Evolutionary conservation across 2,888 invertebrate species (phyloP), one percentile per base, ranked within the genome.

Genomic region (Pristionchus entomophagus): DNA sequence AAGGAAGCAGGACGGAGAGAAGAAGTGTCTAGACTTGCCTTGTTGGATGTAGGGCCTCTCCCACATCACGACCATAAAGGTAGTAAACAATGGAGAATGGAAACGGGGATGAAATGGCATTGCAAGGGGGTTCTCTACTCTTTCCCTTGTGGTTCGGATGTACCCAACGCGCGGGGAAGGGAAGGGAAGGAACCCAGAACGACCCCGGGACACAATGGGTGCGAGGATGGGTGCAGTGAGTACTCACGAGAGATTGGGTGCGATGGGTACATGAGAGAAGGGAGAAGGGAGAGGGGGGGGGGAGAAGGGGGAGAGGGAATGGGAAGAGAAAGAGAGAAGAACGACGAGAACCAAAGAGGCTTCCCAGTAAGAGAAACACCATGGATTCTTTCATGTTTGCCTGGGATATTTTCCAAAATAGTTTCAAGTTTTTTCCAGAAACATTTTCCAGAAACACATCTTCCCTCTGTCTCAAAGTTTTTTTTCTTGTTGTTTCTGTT

Each of bases 141-240:
- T 80, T 65, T 65, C 86, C 59, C 51, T 56, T 49, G 29, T n/a
- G 32, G 65, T 65, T 65, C 65, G 65, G 26, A n/a, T 35, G 65
- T 35, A 65, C 65, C 65, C 32, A 65, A 65, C 17, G 12, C 0
- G 12, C 85, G 82, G n/a, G n/a, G n/a, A n/a, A n/a, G n/a, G n/a
- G n/a, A n/a, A n/a, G 53, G 82, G 87, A 82, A 35, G 49, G 85
- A 81, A 84, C 62, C 45, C 51, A 84, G 35, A 62, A 53, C 77
- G 84, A 84, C 62, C 77, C 53, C 73, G 85, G 82, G 69, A 87
- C 32, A 56, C 77, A 78, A 32, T 83, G 82, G 86, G 83, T 81
- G 45, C 65, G 78, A 77, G 35, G 62, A 85, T 56, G 65, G 82
- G 62, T 56, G 8, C 62, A 83, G 53, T 83, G 82, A 83, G 86